Evolutionary conservation across 2,797 vertebrate species (phyloP).

Genomic region (Squalus acanthias): DNA sequence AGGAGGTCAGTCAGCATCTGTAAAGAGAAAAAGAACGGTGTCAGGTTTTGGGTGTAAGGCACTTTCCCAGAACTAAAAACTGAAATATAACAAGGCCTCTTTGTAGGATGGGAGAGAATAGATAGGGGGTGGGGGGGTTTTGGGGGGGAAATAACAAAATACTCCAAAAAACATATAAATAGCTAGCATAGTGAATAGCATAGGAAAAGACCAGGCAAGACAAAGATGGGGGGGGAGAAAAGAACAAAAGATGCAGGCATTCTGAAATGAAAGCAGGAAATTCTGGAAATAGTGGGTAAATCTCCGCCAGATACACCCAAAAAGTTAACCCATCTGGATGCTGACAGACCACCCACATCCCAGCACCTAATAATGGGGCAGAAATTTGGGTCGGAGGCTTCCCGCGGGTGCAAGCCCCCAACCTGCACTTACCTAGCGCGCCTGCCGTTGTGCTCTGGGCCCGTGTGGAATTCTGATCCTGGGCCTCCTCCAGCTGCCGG

Average conservation of each 20-base stretch:
- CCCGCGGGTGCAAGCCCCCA: too few species aligned
- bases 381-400: too few species aligned
- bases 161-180: not conserved
- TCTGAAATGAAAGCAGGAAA: not conserved
- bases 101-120: not conserved
- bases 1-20: not conserved
- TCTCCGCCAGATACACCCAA: not conserved
- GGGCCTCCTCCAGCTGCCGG: too few species aligned
- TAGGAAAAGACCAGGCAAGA: not conserved
- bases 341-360: not conserved
- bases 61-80: not conserved
- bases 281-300: not conserved
- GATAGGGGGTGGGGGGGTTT: too few species aligned
- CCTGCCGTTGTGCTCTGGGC: too few species aligned
- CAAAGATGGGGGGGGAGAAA: not conserved
- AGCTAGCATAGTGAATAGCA: too few species aligned
- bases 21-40: not conserved
- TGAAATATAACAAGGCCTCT: not conserved
- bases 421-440: too few species aligned
- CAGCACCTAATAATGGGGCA: not conserved
- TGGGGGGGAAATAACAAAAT: not conserved
- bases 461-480: too few species aligned
- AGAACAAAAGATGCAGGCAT: not conserved
- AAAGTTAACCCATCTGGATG: not conserved
- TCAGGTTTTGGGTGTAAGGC: not conserved